These are phyloP conservation scores for Hyperopisus bebe DNA, from an alignment of 2,113 vertebrate species.

Conservation along the genomic window DNA sequence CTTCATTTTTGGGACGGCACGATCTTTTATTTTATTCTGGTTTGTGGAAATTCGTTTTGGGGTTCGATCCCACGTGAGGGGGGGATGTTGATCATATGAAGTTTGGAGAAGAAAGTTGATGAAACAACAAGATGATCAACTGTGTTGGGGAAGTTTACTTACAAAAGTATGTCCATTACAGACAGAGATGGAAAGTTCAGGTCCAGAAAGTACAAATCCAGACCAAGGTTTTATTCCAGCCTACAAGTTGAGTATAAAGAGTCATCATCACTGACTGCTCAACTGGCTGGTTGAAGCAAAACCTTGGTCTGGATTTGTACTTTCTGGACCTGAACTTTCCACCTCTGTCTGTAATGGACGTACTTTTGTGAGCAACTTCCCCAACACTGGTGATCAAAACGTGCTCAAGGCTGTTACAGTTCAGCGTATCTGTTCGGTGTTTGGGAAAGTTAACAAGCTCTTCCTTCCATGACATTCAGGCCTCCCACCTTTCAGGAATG, in stretches of 20 bases:
- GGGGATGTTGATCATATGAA: not conserved
- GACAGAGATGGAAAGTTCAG: too few relatives aligned
- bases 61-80: not conserved
- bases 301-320: too few relatives aligned
- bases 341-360: too few relatives aligned
- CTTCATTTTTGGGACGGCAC: not conserved
- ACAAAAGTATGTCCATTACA: too few relatives aligned
- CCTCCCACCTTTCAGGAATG: slow-evolving; percentile 32
- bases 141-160: too few relatives aligned
- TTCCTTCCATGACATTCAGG: not conserved
- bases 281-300: too few relatives aligned
- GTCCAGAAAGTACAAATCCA: too few relatives aligned
- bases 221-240: too few relatives aligned
- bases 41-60: not conserved
- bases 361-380: too few relatives aligned
- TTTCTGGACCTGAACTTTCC: too few relatives aligned
- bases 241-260: too few relatives aligned
- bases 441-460: not conserved
- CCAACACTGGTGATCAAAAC: not conserved
- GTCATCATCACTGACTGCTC: too few relatives aligned
- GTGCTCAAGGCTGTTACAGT: not conserved
- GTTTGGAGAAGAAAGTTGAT: not conserved
- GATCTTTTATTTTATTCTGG: not conserved
- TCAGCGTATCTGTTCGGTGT: not conserved
- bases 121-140: not conserved